Percentiles rank a stretch among this genome's conserved stretches.
phyloP scores from a whole-genome alignment of 2,888 invertebrate species.

The Drosophila pseudotakahashii region DNA sequence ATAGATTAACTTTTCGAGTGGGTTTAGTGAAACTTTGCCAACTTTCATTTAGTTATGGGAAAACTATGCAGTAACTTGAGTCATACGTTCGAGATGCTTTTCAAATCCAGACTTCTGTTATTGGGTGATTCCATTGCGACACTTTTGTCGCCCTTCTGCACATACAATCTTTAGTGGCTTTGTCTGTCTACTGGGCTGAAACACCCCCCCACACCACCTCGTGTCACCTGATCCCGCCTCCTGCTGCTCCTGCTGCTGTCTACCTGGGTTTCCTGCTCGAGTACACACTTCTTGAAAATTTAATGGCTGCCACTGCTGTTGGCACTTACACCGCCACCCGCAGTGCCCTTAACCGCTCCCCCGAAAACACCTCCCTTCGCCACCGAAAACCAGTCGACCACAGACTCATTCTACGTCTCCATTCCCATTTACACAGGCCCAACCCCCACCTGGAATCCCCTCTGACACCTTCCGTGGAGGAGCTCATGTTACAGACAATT shows the following conservation, averaged over 20 bases:
- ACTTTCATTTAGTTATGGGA: constrained; percentile 6
- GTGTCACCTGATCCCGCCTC: constrained; percentile 3
- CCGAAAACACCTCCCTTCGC: neutral
- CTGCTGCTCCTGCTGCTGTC: constrained; percentile 25
- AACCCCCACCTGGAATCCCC: constrained; percentile 1
- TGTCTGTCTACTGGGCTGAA: constrained; percentile 23
- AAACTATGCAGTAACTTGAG: constrained; percentile 16
- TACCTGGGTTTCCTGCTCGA: constrained; percentile 46
- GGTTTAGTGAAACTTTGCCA: constrained; percentile 10
- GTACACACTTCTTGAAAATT: constrained; percentile 69
- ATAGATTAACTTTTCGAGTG: constrained; percentile 7
- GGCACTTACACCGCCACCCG: constrained; percentile 62
- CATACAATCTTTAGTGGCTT: constrained; percentile 37
- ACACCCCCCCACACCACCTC: neutral
- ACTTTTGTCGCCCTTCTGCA: constrained; percentile 42
- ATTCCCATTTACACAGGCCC: neutral
- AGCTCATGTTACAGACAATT: constrained; percentile 80
- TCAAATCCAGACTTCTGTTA: neutral
- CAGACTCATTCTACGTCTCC: constrained; percentile 1
- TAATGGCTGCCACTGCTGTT: constrained; percentile 75
- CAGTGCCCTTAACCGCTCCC: constrained; percentile 12
- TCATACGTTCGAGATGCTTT: constrained; percentile 3
- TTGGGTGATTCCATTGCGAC: constrained; percentile 20
- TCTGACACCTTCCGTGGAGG: constrained; percentile 49
- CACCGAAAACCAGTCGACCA: neutral